Evolutionary conservation across 2,113 vertebrate species (phyloP).

Genomic region (Xiphophorus couchianus): DNA sequence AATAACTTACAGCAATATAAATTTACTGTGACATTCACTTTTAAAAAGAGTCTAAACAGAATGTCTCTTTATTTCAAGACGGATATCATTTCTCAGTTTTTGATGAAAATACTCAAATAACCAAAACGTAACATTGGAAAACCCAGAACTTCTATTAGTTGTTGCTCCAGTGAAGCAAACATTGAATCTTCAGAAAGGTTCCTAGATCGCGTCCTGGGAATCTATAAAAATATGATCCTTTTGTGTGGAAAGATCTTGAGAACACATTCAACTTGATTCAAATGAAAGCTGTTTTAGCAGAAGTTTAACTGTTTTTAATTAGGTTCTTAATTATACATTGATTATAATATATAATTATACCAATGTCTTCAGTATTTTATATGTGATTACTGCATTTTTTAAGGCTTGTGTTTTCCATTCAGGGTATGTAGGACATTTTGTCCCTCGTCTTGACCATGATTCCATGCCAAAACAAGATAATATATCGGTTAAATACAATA

Average conservation of each 20-base stretch:
- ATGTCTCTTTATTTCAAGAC: no score
- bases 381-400: background rate
- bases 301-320: background rate
- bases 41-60: background rate
- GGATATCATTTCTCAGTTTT: no score
- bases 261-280: no score
- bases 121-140: no score
- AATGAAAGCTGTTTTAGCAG: background rate
- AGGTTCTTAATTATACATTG: background rate
- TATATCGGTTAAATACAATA: background rate
- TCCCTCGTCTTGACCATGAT: background rate
- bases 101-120: no score
- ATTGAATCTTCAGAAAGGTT: no score
- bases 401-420: background rate
- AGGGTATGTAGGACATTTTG: background rate
- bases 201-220: no score
- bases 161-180: no score
- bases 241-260: no score
- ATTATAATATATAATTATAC: no score
- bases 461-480: background rate
- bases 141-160: no score
- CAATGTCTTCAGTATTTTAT: background rate
- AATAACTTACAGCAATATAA: background rate
- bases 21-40: background rate
- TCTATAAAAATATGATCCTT: background rate